These are phyloP conservation scores for Lagria hirta DNA, from an alignment of 2,888 invertebrate species.

Conservation along the genomic window DNA sequence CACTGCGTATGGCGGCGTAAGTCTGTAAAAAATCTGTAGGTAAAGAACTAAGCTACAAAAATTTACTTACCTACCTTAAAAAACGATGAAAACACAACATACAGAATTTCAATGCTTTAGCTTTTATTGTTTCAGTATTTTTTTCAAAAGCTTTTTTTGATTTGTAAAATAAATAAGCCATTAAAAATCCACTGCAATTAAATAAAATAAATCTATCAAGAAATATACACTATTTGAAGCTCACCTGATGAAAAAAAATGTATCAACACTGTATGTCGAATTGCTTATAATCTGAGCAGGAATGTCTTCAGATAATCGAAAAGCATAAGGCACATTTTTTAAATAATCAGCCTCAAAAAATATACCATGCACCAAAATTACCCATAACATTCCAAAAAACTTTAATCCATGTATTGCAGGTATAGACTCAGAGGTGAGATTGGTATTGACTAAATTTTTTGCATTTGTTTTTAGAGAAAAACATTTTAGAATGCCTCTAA, in stretches of 20 bases:
- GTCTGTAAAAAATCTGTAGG: constrained; percentile 41
- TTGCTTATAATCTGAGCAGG: constrained; percentile 52
- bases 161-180: constrained; percentile 44
- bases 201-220: background rate
- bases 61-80: constrained; percentile 46
- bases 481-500: constrained; percentile 48
- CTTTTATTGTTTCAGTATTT: constrained; percentile 9
- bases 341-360: constrained; percentile 51
- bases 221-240: background rate
- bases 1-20: constrained; percentile 55
- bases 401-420: constrained; percentile 56
- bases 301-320: constrained; percentile 47
- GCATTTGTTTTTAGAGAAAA: constrained; percentile 58
- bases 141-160: too few relatives aligned
- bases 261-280: constrained; percentile 56
- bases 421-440: constrained; percentile 46
- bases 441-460: constrained; percentile 51
- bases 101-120: constrained; percentile 36
- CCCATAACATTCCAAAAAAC: constrained; percentile 61
- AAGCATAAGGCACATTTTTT: constrained; percentile 50
- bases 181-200: constrained; percentile 43
- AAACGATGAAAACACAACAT: constrained; percentile 49
- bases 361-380: constrained; percentile 58
- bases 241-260: constrained; percentile 55
- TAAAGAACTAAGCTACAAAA: constrained; percentile 13